A percentile compares a stretch with the other conserved stretches of the same genome.
These are phyloP conservation scores for Gymnarchus niloticus DNA, from an alignment of 2,113 vertebrate species.

Conservation along the genomic window DNA sequence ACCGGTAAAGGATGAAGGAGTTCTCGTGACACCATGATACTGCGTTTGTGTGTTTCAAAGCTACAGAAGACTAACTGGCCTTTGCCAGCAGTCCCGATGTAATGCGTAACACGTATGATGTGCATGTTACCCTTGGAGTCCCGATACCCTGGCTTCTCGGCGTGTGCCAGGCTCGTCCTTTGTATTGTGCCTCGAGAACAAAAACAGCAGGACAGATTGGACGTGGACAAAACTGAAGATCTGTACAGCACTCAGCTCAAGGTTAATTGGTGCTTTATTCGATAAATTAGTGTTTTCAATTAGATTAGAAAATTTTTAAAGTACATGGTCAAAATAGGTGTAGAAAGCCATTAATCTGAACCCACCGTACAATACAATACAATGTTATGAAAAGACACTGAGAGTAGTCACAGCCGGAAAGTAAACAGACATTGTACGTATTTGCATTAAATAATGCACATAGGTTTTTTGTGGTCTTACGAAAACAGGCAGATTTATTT, in stretches of 20 bases:
- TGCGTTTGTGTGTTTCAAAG: neutral
- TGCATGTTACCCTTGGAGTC: neutral
- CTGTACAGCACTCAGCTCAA: neutral
- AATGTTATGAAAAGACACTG: neutral
- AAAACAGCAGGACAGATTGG: neutral
- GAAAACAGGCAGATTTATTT: neutral
- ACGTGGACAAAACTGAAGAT: neutral
- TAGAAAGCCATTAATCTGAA: neutral
- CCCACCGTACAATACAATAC: neutral
- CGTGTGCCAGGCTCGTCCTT: neutral
- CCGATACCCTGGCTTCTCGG: too few relatives aligned
- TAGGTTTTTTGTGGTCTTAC: neutral
- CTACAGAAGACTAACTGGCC: neutral
- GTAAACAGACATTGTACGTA: neutral
- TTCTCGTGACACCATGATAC: neutral
- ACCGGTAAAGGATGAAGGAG: too few relatives aligned
- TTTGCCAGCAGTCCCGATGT: neutral
- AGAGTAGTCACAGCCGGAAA: neutral
- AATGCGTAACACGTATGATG: neutral
- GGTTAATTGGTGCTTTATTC: constrained; percentile 10
- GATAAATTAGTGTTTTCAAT: constrained; percentile 14
- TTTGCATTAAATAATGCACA: neutral
- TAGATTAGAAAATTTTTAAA: constrained; percentile 19
- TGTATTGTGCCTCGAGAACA: neutral
- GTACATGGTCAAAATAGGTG: neutral